phyloP scores from a whole-genome alignment of 1,140 invertebrate genomes.

The Ceratina japonica region DNA sequence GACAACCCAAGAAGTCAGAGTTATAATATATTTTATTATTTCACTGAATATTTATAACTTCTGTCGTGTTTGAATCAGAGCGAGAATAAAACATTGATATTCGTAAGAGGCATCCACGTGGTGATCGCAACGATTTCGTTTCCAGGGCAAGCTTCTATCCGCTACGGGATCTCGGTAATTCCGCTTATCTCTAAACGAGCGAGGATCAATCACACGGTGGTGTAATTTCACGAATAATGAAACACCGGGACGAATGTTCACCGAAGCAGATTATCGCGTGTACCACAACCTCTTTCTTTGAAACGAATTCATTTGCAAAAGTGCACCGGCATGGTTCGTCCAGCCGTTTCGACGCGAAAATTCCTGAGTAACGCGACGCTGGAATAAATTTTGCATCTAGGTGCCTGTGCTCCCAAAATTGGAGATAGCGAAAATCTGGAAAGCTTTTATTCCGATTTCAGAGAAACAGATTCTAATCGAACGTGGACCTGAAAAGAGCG shows the following conservation, averaged over 20 bases:
- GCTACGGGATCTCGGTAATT: background rate
- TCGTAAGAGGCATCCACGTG: background rate
- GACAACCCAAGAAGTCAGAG: no score
- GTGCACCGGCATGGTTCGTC: background rate
- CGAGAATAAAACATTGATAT: background rate
- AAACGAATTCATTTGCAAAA: constrained; percentile 1
- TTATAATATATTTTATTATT: no score
- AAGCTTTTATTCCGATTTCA: constrained; percentile 15
- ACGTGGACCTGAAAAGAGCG: no score
- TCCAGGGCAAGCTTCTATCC: background rate
- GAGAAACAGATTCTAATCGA: background rate
- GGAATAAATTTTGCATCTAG: background rate
- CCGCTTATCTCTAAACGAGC: background rate
- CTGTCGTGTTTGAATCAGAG: no score
- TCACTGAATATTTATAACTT: no score
- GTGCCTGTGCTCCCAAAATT: no score
- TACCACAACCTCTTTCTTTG: background rate
- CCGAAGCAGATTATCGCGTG: background rate
- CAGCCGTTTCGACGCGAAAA: background rate
- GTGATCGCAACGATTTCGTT: background rate
- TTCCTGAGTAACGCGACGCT: background rate
- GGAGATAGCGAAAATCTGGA: background rate
- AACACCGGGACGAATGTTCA: background rate
- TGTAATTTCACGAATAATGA: constrained; percentile 17
- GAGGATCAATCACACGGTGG: background rate